phyloP scores from a whole-genome alignment of 2,888 invertebrate genomes.

The Cheilosia vernalis region DNA sequence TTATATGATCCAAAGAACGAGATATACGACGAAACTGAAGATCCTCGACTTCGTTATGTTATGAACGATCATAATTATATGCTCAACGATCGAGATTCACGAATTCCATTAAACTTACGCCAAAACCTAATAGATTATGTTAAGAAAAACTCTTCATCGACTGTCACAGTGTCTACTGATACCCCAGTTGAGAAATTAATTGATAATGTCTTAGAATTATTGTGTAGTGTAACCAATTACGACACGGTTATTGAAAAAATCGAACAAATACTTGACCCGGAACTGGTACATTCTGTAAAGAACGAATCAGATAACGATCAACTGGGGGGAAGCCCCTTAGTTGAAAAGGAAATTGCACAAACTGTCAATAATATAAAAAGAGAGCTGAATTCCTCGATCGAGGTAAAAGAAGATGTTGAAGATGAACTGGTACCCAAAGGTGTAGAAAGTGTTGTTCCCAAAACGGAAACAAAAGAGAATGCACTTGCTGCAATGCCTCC shows the following conservation, averaged over 20 bases:
- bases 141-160: constrained; percentile 31
- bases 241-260: constrained; percentile 37
- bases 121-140: constrained; percentile 76
- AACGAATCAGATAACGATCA: background rate
- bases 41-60: constrained; percentile 70
- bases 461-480: background rate
- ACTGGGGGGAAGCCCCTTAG: background rate
- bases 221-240: constrained; percentile 44
- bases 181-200: constrained; percentile 37
- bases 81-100: constrained; percentile 32
- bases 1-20: constrained; percentile 12
- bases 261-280: constrained; percentile 5
- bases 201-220: constrained; percentile 42
- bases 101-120: constrained; percentile 37
- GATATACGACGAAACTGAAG: constrained; percentile 44
- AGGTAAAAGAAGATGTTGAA: background rate
- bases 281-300: background rate
- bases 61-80: constrained; percentile 79
- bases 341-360: background rate
- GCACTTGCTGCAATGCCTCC: background rate
- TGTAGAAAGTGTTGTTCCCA: background rate
- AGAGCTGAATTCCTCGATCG: background rate
- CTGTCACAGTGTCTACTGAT: background rate
- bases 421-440: too few species aligned
- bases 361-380: background rate